Conservation (phyloP, 2,888 invertebrate genomes). For the Xestia c-nigrum region DNA sequence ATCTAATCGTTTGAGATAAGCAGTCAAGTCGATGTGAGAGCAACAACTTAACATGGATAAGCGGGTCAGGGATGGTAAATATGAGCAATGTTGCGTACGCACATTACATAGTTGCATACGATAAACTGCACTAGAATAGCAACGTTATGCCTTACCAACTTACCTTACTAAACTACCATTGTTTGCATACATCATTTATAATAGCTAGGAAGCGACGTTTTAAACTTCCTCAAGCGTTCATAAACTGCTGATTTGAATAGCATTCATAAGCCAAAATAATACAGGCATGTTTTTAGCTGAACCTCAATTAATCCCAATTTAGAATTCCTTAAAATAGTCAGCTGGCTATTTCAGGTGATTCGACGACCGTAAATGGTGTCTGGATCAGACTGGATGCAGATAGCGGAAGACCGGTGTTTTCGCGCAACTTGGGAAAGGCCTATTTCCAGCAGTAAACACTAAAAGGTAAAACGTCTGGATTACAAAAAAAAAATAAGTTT, state of each 20-base stretch:
- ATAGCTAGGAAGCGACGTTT: slow-evolving; percentile 55
- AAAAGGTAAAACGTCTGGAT: too few species aligned
- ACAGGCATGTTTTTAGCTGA: background rate
- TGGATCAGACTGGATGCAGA: background rate
- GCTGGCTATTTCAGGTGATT: background rate
- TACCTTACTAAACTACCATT: slow-evolving; percentile 50
- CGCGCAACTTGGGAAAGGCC: background rate
- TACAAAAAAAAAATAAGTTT: background rate
- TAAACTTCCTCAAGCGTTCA: slow-evolving; percentile 61
- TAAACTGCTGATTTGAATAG: slow-evolving; percentile 29
- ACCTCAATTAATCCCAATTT: background rate
- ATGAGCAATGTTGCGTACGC: slow-evolving; percentile 65
- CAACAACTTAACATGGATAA: slow-evolving; percentile 70
- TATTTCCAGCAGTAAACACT: background rate
- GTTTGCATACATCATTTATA: slow-evolving; percentile 62
- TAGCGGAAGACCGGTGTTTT: background rate
- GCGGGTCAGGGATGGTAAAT: slow-evolving; percentile 81
- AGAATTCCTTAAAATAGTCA: background rate
- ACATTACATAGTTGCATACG: slow-evolving; percentile 68
- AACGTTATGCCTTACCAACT: slow-evolving; percentile 34
- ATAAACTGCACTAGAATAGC: slow-evolving; percentile 51
- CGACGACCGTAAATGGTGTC: background rate
- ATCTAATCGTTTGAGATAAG: slow-evolving; percentile 51
- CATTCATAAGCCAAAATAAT: slow-evolving; percentile 1
- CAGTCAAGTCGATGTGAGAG: slow-evolving; percentile 55